Percentiles rank a stretch among this genome's conserved stretches.
Conservation (phyloP, 2,888 invertebrate species). For the Dysmachus trigonus region DNA sequence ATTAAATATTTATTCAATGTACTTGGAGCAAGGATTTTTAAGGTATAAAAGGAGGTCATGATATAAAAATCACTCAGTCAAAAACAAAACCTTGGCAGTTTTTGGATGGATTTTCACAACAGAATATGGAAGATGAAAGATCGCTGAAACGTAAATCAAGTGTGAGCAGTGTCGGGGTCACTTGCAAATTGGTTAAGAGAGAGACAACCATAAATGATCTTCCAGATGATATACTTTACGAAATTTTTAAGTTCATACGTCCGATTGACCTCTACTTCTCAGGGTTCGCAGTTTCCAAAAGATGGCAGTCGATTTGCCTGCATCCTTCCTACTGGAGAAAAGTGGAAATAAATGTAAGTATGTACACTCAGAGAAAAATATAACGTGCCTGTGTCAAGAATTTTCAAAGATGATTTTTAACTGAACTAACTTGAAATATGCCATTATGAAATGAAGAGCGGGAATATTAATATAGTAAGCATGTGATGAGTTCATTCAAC, state of each 20-base stretch:
- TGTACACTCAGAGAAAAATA: too few species aligned
- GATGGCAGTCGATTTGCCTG: slow-evolving; percentile 34
- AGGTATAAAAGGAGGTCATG: slow-evolving; percentile 30
- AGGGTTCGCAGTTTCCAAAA: slow-evolving; percentile 27
- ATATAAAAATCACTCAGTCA: slow-evolving; percentile 21
- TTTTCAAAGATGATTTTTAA: too few species aligned
- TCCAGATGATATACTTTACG: slow-evolving; percentile 45
- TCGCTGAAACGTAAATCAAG: slow-evolving; percentile 43
- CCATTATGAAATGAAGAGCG: too few species aligned
- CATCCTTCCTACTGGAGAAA: slow-evolving; percentile 40
- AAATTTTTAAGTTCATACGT: slow-evolving; percentile 43
- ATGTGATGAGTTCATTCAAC: too few species aligned
- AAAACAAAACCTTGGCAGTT: slow-evolving; percentile 7
- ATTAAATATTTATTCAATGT: not conserved
- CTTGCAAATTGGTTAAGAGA: slow-evolving; percentile 11
- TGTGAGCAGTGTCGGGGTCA: not conserved
- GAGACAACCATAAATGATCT: slow-evolving; percentile 26
- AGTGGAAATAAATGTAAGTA: slow-evolving; percentile 42
- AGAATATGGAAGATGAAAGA: slow-evolving; percentile 45
- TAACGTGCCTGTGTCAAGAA: too few species aligned
- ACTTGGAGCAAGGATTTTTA: not conserved
- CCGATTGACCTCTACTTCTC: slow-evolving; percentile 35
- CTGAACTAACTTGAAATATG: too few species aligned
- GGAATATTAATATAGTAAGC: too few species aligned
- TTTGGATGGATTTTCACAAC: slow-evolving; percentile 36